Evolutionary conservation across 1,140 invertebrate species (phyloP).

Genomic region (Eumaeus atala): DNA sequence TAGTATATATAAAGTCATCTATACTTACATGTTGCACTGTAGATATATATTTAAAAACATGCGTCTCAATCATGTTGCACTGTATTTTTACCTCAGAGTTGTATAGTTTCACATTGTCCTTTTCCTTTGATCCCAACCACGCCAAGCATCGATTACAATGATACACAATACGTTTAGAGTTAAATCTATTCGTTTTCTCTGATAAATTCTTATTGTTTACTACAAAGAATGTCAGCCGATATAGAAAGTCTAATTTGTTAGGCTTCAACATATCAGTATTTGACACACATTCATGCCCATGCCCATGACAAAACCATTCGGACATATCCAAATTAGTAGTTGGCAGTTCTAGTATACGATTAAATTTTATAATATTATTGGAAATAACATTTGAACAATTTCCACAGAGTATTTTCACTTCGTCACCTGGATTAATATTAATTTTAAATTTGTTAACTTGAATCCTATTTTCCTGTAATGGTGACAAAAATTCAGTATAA

Average conservation of each 20-base stretch:
- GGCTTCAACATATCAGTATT: constrained; percentile 46
- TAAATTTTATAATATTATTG: constrained; percentile 50
- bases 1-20: constrained; percentile 68
- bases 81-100: constrained; percentile 62
- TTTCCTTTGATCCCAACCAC: constrained; percentile 70
- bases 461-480: constrained; percentile 31
- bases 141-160: constrained; percentile 74
- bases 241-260: constrained; percentile 68
- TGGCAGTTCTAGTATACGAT: constrained; percentile 74
- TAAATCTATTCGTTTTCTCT: constrained; percentile 57
- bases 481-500: constrained; percentile 68
- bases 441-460: constrained; percentile 44
- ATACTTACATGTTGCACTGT: constrained; percentile 37
- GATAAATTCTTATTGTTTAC: constrained; percentile 56
- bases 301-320: constrained; percentile 76
- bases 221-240: constrained; percentile 68
- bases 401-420: constrained; percentile 60
- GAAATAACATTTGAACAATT: constrained; percentile 72
- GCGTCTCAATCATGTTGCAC: constrained; percentile 33
- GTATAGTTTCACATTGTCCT: constrained; percentile 59
- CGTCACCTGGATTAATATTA: constrained; percentile 48
- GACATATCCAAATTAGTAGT: constrained; percentile 71
- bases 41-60: constrained; percentile 40
- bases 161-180: constrained; percentile 57
- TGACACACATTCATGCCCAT: constrained; percentile 32